Base-by-base conservation (phyloP, 1,140 invertebrate species). In the Leptonema lineaticorne region DNA sequence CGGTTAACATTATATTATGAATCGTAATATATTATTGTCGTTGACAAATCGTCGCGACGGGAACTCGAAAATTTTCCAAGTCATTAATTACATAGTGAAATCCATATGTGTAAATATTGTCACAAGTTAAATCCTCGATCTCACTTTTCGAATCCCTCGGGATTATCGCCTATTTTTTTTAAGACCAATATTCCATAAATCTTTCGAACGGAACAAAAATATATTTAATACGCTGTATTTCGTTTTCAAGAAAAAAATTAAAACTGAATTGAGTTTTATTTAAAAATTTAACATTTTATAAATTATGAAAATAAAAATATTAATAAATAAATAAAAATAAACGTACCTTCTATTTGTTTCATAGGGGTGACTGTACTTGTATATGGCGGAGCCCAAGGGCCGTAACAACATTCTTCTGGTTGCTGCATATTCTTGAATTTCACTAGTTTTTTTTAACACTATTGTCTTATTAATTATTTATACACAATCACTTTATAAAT, bases 341-440 rank as follows among this genome's bases (percentile, higher is more conserved):
- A 14, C 37, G 16, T 14, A 72, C 70, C 70, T 72, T 72, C 70
- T 14, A 72, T 72, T 27, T 72, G 70, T 46, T 72, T 72, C 70
- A 72, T 72, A 0, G 70, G 70, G 0, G 67, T 69, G 0, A 72
- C 64, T 14, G 63, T 48, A 20, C 70, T 67, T 14, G 27, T 69
- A 64, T 72, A 72, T 2, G 70, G 70, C 2, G 70, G 41, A 2
- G 70, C 59, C 70, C 70, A 72, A 3, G 70, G 70, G 18, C 70
- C 70, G 28, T 72, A 72, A 46, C 70, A 72, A 28, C 67, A 72
- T 58, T 72, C 70, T 14, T 72, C 70, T 0, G 70, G 67, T 50
- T 72, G 70, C 48, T 71, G 69, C 69, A 67, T 67, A 7, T n/a
- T 53, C 9, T 11, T 22, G 48, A 20, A 18, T 53, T 33, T 33